phyloP scores from a whole-genome alignment of 2,888 invertebrate genomes.

The Thumatha senex region DNA sequence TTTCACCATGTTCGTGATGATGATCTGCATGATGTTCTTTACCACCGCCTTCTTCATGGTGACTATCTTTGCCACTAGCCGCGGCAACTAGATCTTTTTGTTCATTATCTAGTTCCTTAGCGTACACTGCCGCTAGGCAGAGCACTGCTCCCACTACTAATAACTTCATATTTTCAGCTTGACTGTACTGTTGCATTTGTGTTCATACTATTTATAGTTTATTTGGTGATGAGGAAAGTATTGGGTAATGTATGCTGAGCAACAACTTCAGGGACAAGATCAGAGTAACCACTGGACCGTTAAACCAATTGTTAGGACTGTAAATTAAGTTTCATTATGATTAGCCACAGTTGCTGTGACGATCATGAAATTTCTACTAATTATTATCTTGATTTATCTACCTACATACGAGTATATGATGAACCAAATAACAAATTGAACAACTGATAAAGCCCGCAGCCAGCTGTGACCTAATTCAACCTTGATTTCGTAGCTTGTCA shows the following conservation, averaged over 20 bases:
- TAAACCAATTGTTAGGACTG: conserved; percentile 51
- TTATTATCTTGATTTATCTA: conserved; percentile 6
- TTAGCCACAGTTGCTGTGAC: conserved; percentile 30
- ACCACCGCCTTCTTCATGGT: conserved; percentile 72
- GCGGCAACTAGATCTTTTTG: conserved; percentile 72
- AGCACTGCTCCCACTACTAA: conserved; percentile 62
- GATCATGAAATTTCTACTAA: conserved; percentile 24
- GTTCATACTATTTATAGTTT: conserved; percentile 70
- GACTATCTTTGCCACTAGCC: conserved; percentile 62
- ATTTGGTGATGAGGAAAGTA: conserved; percentile 67
- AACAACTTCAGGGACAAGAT: conserved; percentile 64
- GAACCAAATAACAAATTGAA: neutral
- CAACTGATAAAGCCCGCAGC: neutral
- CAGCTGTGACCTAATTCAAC: conserved; percentile 1
- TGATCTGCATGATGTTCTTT: conserved; percentile 73
- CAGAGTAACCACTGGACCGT: conserved; percentile 61
- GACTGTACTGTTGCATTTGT: conserved; percentile 49
- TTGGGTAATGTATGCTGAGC: conserved; percentile 60
- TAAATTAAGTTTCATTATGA: conserved; percentile 50
- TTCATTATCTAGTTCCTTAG: conserved; percentile 64
- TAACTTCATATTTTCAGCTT: conserved; percentile 68
- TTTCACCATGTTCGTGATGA: conserved; percentile 71
- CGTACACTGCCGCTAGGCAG: conserved; percentile 70
- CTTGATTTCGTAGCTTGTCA: conserved; percentile 8
- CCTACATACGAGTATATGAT: conserved; percentile 14